A percentile compares a stretch with the other conserved stretches of the same genome.
Conservation (phyloP, 2,888 invertebrate genomes). For the Dryobota labecula region DNA sequence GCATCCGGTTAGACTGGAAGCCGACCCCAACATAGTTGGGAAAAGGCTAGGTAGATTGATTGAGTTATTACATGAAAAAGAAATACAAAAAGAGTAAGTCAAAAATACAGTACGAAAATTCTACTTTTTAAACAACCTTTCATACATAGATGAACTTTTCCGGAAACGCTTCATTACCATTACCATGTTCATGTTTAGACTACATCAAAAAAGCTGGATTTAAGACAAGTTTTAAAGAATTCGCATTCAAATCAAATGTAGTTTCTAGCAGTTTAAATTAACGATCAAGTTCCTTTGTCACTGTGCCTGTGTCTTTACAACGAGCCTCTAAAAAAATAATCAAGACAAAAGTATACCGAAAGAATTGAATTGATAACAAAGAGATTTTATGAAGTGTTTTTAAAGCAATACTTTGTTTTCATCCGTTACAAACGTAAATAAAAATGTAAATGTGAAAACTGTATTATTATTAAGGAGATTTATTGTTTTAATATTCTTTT, state of each 20-base stretch:
- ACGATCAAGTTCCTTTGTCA: conserved; percentile 37
- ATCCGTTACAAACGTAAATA: conserved; percentile 56
- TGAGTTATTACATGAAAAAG: background rate
- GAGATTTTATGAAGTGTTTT: conserved; percentile 69
- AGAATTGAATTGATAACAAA: conserved; percentile 87
- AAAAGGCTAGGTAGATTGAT: no score
- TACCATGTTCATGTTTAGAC: conserved; percentile 6
- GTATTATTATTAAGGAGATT: conserved; percentile 50
- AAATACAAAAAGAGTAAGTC: background rate
- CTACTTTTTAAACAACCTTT: background rate
- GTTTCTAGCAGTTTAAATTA: conserved; percentile 43
- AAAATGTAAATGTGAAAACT: conserved; percentile 50
- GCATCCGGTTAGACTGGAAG: no score
- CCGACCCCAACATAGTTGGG: no score
- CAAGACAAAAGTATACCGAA: conserved; percentile 80
- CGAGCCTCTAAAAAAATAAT: conserved; percentile 77
- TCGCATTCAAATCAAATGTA: conserved; percentile 1
- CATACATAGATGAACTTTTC: conserved; percentile 4
- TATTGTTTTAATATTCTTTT: conserved; percentile 32
- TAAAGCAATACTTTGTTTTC: conserved; percentile 54
- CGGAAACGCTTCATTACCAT: background rate
- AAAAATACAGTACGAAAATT: background rate
- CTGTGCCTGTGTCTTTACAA: conserved; percentile 56
- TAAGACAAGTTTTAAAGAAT: conserved; percentile 8
- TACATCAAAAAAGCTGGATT: background rate